phyloP scores from a whole-genome alignment of 2,888 invertebrate species.

The Drosophila conformis region DNA sequence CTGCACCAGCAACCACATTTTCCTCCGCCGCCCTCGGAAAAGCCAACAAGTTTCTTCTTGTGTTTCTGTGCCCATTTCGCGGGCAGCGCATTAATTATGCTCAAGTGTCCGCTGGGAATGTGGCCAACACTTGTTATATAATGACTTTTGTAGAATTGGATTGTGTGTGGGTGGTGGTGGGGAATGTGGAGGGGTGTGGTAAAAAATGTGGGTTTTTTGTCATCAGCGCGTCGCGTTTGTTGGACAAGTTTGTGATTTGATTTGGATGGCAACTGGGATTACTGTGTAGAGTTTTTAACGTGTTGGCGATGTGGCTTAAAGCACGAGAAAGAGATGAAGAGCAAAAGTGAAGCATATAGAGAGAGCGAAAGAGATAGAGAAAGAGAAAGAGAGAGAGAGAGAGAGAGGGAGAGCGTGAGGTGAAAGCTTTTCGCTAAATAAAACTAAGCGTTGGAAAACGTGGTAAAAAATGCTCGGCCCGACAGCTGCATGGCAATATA shows the following conservation, averaged over 20 bases:
- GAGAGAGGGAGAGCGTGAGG: neutral
- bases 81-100: conserved; percentile 77
- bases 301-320: conserved; percentile 19
- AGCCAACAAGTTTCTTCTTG: neutral
- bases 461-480: conserved; percentile 56
- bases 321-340: neutral
- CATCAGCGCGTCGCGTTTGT: conserved; percentile 53
- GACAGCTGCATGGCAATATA: conserved; percentile 69
- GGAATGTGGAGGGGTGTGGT: neutral
- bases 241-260: conserved; percentile 72
- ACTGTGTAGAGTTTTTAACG: conserved; percentile 19
- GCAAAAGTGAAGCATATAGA: neutral
- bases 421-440: conserved; percentile 59
- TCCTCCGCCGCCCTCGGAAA: conserved; percentile 15
- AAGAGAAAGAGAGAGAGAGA: neutral
- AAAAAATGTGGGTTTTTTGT: conserved; percentile 27
- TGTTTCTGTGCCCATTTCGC: conserved; percentile 50
- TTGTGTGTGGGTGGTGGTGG: neutral
- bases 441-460: conserved; percentile 46
- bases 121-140: conserved; percentile 80
- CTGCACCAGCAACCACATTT: conserved; percentile 9
- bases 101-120: conserved; percentile 80
- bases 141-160: conserved; percentile 71
- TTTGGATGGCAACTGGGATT: conserved; percentile 54
- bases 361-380: too few species aligned